Evolutionary conservation across 2,113 vertebrate species (phyloP).

Genomic region (Sterrhoptilus dennistouni): DNA sequence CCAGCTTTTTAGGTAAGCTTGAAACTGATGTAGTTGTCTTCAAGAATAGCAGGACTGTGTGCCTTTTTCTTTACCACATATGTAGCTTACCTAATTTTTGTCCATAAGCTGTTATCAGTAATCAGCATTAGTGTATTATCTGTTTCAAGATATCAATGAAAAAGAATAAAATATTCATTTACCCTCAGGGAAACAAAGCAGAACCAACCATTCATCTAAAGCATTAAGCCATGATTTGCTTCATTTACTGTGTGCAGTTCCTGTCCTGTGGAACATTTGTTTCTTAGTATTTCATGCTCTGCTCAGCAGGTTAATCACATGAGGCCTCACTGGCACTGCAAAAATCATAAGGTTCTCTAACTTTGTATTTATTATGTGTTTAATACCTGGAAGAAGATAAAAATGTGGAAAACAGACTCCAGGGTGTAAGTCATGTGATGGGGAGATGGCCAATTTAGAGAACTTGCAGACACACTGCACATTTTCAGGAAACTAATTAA

Average conservation of each 20-base stretch:
- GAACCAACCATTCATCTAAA: neutral
- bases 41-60: neutral
- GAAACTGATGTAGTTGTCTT: neutral
- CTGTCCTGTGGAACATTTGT: neutral
- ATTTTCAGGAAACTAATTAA: neutral
- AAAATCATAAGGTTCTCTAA: neutral
- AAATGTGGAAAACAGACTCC: neutral
- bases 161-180: neutral
- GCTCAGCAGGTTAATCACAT: neutral
- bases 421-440: fast-evolving
- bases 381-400: neutral
- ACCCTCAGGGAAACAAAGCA: neutral
- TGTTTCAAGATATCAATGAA: neutral
- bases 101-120: neutral
- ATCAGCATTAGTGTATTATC: neutral
- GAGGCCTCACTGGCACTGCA: neutral
- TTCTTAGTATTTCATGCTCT: slow-evolving; percentile 4
- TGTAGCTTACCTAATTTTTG: neutral
- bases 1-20: neutral
- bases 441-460: neutral
- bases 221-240: neutral
- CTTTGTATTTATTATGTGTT: neutral
- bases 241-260: slow-evolving; percentile 20
- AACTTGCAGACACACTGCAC: neutral
- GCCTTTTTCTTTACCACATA: neutral